Conservation (phyloP, 2,797 vertebrate genomes). For the Crenichthys baileyi region DNA sequence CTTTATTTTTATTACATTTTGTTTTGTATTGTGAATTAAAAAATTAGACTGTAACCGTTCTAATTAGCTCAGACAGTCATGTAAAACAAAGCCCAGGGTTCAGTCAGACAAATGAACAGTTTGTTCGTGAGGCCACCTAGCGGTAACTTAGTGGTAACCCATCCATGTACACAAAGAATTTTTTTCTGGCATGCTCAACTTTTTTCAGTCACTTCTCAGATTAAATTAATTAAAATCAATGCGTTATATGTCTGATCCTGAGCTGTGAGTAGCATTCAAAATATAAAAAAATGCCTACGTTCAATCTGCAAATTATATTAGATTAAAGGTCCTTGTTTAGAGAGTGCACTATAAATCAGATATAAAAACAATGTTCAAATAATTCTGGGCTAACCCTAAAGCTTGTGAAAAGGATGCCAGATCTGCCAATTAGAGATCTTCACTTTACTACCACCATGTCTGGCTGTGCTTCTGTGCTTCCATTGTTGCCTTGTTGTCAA, state of each 20-base stretch:
- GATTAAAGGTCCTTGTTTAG: not conserved
- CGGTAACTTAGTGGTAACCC: conserved; percentile 35
- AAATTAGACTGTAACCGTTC: not conserved
- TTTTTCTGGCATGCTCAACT: not conserved
- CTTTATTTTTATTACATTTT: not conserved
- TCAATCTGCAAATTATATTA: not conserved
- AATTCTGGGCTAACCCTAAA: not conserved
- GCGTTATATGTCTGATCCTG: not conserved
- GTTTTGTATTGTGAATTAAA: not conserved
- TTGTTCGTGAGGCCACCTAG: conserved; percentile 24
- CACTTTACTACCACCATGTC: not conserved
- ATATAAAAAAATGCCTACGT: not conserved
- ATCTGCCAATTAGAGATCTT: not conserved
- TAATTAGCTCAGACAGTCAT: not conserved
- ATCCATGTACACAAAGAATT: not conserved
- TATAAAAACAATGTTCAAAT: not conserved
- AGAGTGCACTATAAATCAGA: not conserved
- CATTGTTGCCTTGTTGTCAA: conserved; percentile 12
- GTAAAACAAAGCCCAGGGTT: not conserved
- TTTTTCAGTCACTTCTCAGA: not conserved
- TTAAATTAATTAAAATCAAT: not conserved
- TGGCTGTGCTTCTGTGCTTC: not conserved
- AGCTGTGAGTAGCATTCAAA: not conserved
- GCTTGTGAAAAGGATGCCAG: not conserved
- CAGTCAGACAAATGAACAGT: not conserved